Base-by-base conservation (phyloP, 1,140 invertebrate genomes). In the Drosophila yakuba region DNA sequence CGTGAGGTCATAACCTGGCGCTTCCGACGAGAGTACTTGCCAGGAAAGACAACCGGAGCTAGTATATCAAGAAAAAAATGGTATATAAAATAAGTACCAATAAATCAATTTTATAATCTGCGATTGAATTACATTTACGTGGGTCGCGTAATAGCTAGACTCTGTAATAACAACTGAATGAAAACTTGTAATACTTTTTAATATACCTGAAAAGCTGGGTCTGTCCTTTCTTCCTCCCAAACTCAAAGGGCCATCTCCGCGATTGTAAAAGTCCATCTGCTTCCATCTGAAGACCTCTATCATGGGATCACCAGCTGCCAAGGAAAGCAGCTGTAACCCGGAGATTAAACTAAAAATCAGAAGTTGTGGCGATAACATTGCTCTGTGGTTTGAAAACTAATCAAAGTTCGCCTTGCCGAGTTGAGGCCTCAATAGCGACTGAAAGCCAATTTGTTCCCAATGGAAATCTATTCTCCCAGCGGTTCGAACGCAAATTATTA, bases 231-330 rank as follows among this genome's bases (percentile, higher is more conserved):
- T 58, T 4, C 32, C 28, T 14, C 32, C 23, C 6, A 12, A 10
- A 11, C 23, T 5, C 4, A 4, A 8, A 4, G 23, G 44, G 1
- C 57, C 57, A 45, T 85, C 73, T 0, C 91, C 91, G 8, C 89
- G 88, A 63, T 91, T 93, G 12, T 86, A 83, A 64, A 74, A 93
- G 57, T 93, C 92, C 59, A 93, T 82, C 66, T 90, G 80, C 35
- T 92, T 93, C 93, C 93, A 93, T 50, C 78, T 76, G 36, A 93
- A 93, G 14, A 93, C 78, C 62, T 93, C 93, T 35, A 88, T 91
- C 60, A 93, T 74, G 23, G 88, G 78, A 58, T 85, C 85, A 32
- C 66, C 67, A 32, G 62, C 44, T 10, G 17, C 77, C 2, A 57
- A n/a, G 43, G 52, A n/a, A 17, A 82, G 25, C 52, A 74, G 25